Conservation (phyloP, 2,113 vertebrate genomes). For the Terrapene triunguis region DNA sequence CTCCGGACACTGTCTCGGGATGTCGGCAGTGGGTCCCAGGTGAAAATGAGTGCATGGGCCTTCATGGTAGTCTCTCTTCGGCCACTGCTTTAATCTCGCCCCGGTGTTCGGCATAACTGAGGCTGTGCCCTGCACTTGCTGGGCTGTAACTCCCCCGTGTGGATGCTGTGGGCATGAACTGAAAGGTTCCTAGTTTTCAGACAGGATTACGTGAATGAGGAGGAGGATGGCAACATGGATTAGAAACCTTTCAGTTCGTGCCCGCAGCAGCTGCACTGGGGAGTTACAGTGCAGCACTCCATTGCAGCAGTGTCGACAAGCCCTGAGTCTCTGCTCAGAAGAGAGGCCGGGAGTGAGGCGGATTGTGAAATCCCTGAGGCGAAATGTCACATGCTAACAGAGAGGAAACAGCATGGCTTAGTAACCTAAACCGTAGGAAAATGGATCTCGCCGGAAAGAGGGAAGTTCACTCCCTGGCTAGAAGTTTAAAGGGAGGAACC, state of each 20-base stretch:
- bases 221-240: too few species aligned
- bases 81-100: accelerated
- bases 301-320: too few species aligned
- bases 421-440: too few species aligned
- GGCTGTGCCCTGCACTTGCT: too few species aligned
- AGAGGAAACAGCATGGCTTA: neutral
- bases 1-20: too few species aligned
- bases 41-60: neutral
- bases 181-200: too few species aligned
- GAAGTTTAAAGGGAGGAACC: neutral
- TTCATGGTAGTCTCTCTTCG: accelerated
- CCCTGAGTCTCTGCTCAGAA: neutral
- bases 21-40: neutral
- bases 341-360: neutral
- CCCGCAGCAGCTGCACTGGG: too few species aligned
- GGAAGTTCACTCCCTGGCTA: neutral
- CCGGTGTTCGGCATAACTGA: neutral
- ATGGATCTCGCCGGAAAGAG: neutral
- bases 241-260: too few species aligned
- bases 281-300: too few species aligned
- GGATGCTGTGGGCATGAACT: too few species aligned
- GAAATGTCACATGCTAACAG: neutral
- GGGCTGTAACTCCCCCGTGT: too few species aligned
- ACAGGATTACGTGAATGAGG: too few species aligned
- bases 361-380: neutral